Percentiles rank a stretch among this genome's conserved stretches.
Conservation (phyloP, 2,797 vertebrate genomes). For the Ciconia nigra region DNA sequence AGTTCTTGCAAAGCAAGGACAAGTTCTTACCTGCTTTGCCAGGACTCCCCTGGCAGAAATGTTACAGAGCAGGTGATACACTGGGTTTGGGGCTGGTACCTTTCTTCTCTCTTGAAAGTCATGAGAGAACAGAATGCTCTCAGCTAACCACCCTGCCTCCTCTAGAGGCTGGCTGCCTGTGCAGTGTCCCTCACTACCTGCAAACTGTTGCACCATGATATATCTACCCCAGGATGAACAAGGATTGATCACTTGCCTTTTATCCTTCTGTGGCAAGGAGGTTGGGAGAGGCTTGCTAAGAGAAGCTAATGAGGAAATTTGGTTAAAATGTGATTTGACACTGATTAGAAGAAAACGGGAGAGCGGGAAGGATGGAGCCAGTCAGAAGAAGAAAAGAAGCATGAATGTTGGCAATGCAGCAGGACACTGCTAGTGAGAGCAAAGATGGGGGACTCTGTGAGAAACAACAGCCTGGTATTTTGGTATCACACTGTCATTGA, state of each 20-base stretch:
- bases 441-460: neutral
- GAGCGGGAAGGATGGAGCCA: neutral
- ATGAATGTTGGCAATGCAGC: neutral
- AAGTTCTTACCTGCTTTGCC: neutral
- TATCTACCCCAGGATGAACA: neutral
- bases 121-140: neutral
- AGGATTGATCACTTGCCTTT: neutral
- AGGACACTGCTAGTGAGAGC: neutral
- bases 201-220: neutral
- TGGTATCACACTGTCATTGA: neutral
- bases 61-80: neutral
- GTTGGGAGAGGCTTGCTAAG: neutral
- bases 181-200: neutral
- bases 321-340: neutral
- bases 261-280: neutral
- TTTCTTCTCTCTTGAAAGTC: neutral
- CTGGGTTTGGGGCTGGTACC: neutral
- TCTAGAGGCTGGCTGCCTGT: neutral
- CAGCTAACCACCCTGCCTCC: neutral
- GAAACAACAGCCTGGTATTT: neutral
- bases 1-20: neutral
- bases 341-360: neutral
- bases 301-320: neutral
- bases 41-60: neutral
- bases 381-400: neutral